Evolutionary conservation across 2,888 invertebrate species (phyloP), one percentile per base, ranked within the genome.

Genomic region (Amblyjoppa fuscipennis): DNA sequence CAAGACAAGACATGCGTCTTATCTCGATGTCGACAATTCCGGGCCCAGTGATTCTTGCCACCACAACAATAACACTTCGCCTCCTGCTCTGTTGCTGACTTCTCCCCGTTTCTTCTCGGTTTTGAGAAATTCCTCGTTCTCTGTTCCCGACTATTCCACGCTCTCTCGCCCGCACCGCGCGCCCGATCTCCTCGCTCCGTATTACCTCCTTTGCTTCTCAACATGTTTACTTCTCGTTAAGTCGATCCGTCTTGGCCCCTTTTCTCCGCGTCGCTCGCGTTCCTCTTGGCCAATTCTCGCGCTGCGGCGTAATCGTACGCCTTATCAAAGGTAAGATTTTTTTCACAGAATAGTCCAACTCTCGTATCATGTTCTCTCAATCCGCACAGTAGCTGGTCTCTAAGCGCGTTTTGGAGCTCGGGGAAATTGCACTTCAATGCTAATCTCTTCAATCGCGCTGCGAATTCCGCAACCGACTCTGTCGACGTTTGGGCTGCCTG

Each of bases 361-460:
- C 69, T 28, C 28, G 82, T 84, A 3, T 84, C 84, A 64, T 84
- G 38, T 11, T 85, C 78, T 5, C 66, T 45, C 16, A 87, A 4
- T 20, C 68, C 68, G 53, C 82, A 84, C 0, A 89, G 78, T 3
- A 87, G 77, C 41, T 88, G 87, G 81, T 88, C 90, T 51, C 87
- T 28, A 25, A 89, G 61, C 1, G 85, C 87, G 11, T 69, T 53
- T 25, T 76, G 76, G 20, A 87, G 53, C 38, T 85, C 80, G 11
- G 68, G 6, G 61, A 85, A 89, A 56, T 87, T 77, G 41, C 87
- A 90, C 31, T 81, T 81, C 3, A 82, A 16, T 0, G 89, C 70
- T 59, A 88, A 61, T 16, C 79, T 80, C 68, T 85, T 88, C 6
- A 88, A 53, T 61, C 83, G 83, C 1, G 86, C 84, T 0, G 53